phyloP scores from a whole-genome alignment of 2,888 invertebrate genomes.

The Scaptomyza cyrtandrae region DNA sequence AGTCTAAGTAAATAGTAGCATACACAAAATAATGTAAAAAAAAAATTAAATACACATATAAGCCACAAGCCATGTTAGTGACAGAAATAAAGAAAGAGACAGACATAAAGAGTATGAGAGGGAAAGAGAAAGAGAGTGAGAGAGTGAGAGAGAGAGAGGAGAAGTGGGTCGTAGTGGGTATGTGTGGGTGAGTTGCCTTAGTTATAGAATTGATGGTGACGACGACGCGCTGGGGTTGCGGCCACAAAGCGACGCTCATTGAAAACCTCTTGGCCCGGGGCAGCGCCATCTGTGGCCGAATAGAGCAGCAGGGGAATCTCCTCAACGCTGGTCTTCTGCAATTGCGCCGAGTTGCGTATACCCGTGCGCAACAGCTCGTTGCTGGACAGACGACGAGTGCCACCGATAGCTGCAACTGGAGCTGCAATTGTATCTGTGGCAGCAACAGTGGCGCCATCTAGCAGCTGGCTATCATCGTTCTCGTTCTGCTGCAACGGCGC shows the following conservation, averaged over 20 bases:
- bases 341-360: conserved; percentile 51
- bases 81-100: conserved; percentile 14
- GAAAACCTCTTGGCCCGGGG: conserved; percentile 48
- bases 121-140: not conserved
- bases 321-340: conserved; percentile 72
- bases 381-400: conserved; percentile 65
- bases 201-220: conserved; percentile 53
- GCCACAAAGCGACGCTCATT: conserved; percentile 70
- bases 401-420: not conserved
- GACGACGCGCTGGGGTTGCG: conserved; percentile 70
- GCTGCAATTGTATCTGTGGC: conserved; percentile 5
- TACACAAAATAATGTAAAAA: conserved; percentile 48
- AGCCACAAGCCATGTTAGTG: conserved; percentile 56
- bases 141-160: not conserved
- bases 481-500: conserved; percentile 70
- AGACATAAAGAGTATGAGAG: conserved; percentile 2
- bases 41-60: conserved; percentile 36
- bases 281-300: conserved; percentile 71
- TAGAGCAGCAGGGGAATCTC: conserved; percentile 80
- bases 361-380: conserved; percentile 65
- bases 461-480: conserved; percentile 75
- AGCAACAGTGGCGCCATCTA: conserved; percentile 52
- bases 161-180: not conserved
- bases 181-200: conserved; percentile 25
- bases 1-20: conserved; percentile 71